phyloP scores from a whole-genome alignment of 1,140 invertebrate genomes.

The Thrips palmi region DNA sequence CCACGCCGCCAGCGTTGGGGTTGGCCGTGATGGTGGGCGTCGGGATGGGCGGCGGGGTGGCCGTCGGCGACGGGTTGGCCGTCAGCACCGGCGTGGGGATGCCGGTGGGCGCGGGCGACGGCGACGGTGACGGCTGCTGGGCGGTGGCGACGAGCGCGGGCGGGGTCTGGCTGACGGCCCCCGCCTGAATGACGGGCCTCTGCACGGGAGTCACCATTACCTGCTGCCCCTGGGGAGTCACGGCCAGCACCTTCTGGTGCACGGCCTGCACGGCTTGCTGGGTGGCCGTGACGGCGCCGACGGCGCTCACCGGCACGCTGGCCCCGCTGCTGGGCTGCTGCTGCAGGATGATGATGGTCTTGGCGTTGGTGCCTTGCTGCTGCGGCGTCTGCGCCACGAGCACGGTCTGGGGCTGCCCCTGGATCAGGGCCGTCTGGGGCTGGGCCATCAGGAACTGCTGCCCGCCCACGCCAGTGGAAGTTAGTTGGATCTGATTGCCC shows the following conservation, averaged over 20 bases:
- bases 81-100: constrained; percentile 21
- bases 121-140: constrained; percentile 15
- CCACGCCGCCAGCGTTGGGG: constrained; percentile 15
- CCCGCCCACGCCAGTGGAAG: too few species aligned
- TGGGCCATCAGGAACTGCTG: constrained; percentile 34
- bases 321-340: constrained; percentile 25
- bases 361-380: constrained; percentile 38
- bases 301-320: constrained; percentile 2
- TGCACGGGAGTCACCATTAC: constrained; percentile 33
- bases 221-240: constrained; percentile 44
- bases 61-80: constrained; percentile 23
- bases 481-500: too few species aligned
- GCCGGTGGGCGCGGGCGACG: constrained; percentile 1
- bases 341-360: constrained; percentile 53
- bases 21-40: too few species aligned
- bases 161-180: constrained; percentile 10
- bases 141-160: constrained; percentile 20
- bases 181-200: not conserved
- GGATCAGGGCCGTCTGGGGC: constrained; percentile 35
- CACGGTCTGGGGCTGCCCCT: constrained; percentile 40
- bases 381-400: constrained; percentile 38
- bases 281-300: constrained; percentile 14
- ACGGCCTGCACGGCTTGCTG: too few species aligned
- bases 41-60: too few species aligned
- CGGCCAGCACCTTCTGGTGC: constrained; percentile 36